phyloP scores from a whole-genome alignment of 1,140 invertebrate species.

The Battus philenor region DNA sequence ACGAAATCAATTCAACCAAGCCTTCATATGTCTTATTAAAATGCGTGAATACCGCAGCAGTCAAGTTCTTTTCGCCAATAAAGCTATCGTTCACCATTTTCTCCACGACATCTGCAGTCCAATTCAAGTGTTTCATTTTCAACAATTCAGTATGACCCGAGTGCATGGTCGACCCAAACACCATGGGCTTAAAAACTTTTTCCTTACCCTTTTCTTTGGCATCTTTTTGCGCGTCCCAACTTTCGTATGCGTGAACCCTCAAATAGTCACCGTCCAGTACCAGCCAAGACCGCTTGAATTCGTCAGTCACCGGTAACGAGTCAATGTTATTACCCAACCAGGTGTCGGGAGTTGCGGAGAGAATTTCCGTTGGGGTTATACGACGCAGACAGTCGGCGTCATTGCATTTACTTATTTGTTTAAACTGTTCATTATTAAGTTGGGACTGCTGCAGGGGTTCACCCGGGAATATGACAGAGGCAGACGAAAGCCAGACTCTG shows the following conservation, averaged over 20 bases:
- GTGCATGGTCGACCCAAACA: slow-evolving; percentile 85
- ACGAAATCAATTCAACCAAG: slow-evolving; percentile 83
- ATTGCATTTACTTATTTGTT: slow-evolving; percentile 74
- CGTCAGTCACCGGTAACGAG: slow-evolving; percentile 77
- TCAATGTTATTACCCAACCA: slow-evolving; percentile 78
- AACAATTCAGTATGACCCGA: slow-evolving; percentile 78
- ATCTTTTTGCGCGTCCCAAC: slow-evolving; percentile 73
- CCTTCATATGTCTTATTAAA: slow-evolving; percentile 82
- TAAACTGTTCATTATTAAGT: slow-evolving; percentile 77
- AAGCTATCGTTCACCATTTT: slow-evolving; percentile 80
- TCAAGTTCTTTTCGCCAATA: slow-evolving; percentile 78
- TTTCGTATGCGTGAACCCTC: slow-evolving; percentile 78
- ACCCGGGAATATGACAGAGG: slow-evolving; percentile 82
- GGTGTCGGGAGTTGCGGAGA: slow-evolving; percentile 80
- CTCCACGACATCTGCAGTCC: slow-evolving; percentile 79
- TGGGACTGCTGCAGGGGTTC: slow-evolving; percentile 79
- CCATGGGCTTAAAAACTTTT: slow-evolving; percentile 73
- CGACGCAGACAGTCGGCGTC: slow-evolving; percentile 78
- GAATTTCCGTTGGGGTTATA: slow-evolving; percentile 79
- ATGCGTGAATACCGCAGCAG: slow-evolving; percentile 77
- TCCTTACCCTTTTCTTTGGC: slow-evolving; percentile 54
- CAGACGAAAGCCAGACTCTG: slow-evolving; percentile 84
- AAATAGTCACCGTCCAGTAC: slow-evolving; percentile 83
- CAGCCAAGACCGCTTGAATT: slow-evolving; percentile 83
- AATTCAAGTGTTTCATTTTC: slow-evolving; percentile 76